These are phyloP conservation scores for Sebastes fasciatus DNA, from an alignment of 2,113 vertebrate genomes.

Conservation along the genomic window DNA sequence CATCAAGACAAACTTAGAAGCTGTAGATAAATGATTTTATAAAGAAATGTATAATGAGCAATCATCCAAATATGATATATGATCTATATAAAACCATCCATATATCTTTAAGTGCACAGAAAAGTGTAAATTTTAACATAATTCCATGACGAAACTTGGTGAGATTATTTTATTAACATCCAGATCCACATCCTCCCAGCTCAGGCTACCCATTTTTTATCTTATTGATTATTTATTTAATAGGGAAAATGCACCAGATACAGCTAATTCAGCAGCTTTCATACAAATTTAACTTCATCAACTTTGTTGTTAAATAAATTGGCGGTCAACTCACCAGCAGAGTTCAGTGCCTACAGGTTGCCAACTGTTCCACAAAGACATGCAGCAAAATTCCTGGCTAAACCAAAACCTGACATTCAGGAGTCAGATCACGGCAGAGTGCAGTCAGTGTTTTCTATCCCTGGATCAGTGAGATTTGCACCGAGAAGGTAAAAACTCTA, in stretches of 20 bases:
- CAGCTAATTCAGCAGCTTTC: not conserved
- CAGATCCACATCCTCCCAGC: not conserved
- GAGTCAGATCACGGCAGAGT: not conserved
- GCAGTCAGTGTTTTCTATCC: constrained; percentile 51
- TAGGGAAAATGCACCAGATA: not conserved
- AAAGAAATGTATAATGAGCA: not conserved
- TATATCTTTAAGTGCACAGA: not conserved
- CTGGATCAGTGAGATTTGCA: constrained; percentile 59
- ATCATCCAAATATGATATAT: not conserved
- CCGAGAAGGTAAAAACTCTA: constrained; percentile 65
- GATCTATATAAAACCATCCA: not conserved
- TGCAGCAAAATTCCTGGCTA: constrained; percentile 1
- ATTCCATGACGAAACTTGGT: not conserved
- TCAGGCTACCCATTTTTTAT: not conserved
- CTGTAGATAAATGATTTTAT: not conserved
- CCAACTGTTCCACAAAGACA: constrained; percentile 24
- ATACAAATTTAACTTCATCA: not conserved
- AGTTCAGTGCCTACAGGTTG: constrained; percentile 39
- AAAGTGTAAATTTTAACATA: not conserved
- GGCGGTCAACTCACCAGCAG: constrained; percentile 66
- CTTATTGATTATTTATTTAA: not conserved
- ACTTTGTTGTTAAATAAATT: not conserved
- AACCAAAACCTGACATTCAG: constrained; percentile 26
- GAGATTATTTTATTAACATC: not conserved
- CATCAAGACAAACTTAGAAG: not conserved